phyloP scores from a whole-genome alignment of 1,140 invertebrate species.

The Arctopsyche grandis region DNA sequence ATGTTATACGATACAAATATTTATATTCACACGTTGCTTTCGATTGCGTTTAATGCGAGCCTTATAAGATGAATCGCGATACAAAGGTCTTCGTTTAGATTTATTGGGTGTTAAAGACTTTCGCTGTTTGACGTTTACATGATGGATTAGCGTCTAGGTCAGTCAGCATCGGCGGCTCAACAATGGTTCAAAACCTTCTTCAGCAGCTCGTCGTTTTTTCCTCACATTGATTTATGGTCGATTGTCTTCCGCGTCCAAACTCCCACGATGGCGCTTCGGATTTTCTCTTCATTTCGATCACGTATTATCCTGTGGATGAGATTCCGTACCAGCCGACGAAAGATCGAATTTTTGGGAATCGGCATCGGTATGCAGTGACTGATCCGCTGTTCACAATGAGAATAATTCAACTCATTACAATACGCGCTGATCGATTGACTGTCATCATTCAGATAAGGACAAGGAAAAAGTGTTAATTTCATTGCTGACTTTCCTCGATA shows the following conservation, averaged over 20 bases:
- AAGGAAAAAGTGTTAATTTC: neutral
- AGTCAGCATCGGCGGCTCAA: neutral
- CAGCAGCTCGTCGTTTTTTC: neutral
- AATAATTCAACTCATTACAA: neutral
- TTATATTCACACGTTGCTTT: no score
- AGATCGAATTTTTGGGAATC: conserved; percentile 8
- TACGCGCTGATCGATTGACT: neutral
- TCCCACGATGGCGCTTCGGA: conserved; percentile 13
- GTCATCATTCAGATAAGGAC: neutral
- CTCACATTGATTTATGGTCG: neutral
- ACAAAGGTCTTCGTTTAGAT: no score
- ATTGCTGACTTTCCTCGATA: conserved; percentile 7
- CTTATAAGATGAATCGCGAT: no score
- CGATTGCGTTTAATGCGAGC: no score
- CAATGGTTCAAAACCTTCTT: conserved; percentile 1
- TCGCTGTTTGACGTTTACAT: neutral
- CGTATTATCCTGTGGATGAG: neutral
- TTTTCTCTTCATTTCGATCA: conserved; percentile 15
- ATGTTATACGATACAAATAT: no score
- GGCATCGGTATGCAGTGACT: neutral
- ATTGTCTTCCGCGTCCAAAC: neutral
- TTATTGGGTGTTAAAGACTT: no score
- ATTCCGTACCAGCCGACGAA: neutral
- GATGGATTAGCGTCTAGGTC: conserved; percentile 1
- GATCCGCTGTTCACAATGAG: neutral